Evolutionary conservation across 2,113 vertebrate genomes (phyloP), one percentile per base, ranked within the genome.

Genomic region (Kryptolebias marmoratus): DNA sequence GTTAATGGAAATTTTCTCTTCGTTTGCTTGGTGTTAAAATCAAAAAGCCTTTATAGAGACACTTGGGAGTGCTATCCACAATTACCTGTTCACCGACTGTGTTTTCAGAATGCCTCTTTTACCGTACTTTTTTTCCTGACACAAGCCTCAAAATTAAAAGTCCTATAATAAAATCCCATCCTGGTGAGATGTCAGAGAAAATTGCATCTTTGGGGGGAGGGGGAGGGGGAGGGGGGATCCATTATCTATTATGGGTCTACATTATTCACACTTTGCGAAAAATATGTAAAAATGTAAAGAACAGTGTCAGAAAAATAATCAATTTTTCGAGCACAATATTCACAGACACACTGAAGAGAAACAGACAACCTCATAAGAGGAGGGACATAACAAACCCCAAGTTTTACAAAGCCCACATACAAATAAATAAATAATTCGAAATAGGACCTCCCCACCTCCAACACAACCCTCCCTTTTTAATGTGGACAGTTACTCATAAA

Each of bases 1-100:
- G 45, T 83, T 73, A 75, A 75, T 83, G 64, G 59, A 82, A 75
- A 70, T 58, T 61, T 82, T 44, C 39, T 73, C 60, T 83, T 79
- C 12, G 11, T 82, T 74, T 81, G 53, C 31, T 56, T 58, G 44
- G 44, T 73, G 49, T 62, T 74, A 22, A 73, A 81, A 85, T 79
- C 47, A 77, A 87, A 80, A 81, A 55, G 48, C 67, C 62, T 72
- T 86, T 69, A 69, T 54, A 22, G 55, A 80, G 45, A 56, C 57
- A 68, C 57, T 62, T 67, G 49, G 67, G 74, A 84, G 70, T 54
- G 50, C 55, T 28, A 31, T 59, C 15, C 54, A 68, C 77, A 86
- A 78, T 84, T 61, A 81, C 64, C 64, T 72, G 68, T 42, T 54
- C 55, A 64, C 49, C 3, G 30, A n/a, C 48, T n/a, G 18, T 47